Conservation (phyloP, 35 echinoderm and acorn worm genomes). For the Apostichopus parvimensis region DNA sequence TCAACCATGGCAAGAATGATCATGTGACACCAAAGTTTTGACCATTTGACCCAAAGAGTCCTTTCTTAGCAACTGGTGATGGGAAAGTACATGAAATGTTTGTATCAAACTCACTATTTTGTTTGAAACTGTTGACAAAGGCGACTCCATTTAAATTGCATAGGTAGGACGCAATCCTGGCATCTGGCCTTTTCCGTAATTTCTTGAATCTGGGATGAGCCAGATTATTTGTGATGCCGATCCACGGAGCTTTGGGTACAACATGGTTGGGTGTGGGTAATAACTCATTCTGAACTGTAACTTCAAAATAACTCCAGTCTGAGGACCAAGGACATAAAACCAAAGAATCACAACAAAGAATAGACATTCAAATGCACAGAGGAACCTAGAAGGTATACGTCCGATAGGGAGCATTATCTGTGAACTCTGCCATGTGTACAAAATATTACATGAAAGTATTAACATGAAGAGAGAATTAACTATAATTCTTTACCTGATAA, state of each 20-base stretch:
- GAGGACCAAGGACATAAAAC: not conserved
- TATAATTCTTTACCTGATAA: too few relatives aligned
- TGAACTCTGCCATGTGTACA: too few relatives aligned
- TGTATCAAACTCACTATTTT: slow-evolving; percentile 64
- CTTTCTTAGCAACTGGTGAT: too few relatives aligned
- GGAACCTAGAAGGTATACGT: too few relatives aligned
- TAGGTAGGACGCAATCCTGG: slow-evolving; percentile 67
- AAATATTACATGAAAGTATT: too few relatives aligned
- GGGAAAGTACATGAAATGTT: too few relatives aligned
- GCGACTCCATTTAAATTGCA: slow-evolving; percentile 79
- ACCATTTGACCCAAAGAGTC: too few relatives aligned
- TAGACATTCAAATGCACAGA: not conserved
- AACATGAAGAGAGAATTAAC: too few relatives aligned
- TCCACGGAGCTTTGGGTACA: slow-evolving; percentile 62
- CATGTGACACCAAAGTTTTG: too few relatives aligned
- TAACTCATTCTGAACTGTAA: slow-evolving; percentile 57
- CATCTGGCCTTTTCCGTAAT: slow-evolving; percentile 41
- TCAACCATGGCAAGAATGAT: too few relatives aligned
- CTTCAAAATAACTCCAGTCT: slow-evolving; percentile 94
- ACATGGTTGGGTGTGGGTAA: slow-evolving; percentile 37
- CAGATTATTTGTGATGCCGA: slow-evolving; percentile 78
- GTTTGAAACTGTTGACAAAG: slow-evolving; percentile 58
- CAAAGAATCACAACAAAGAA: not conserved
- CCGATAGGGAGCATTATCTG: too few relatives aligned
- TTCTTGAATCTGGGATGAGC: slow-evolving; percentile 56